phyloP scores from a whole-genome alignment of 2,797 vertebrate species.

The Catamblyrhynchus diadema region DNA sequence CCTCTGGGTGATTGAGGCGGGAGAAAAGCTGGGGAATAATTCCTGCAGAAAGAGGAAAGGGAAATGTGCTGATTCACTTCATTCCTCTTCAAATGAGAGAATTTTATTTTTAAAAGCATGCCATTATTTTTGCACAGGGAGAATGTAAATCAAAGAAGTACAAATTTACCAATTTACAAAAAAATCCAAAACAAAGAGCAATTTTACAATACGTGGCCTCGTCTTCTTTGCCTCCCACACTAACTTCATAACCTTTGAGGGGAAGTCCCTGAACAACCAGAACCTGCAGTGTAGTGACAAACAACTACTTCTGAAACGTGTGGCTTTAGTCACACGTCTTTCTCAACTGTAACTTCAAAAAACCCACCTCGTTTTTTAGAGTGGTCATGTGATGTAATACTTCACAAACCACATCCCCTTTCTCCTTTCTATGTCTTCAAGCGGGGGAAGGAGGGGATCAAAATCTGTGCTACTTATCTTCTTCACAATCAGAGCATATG shows the following conservation, averaged over 20 bases:
- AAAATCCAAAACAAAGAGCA: not conserved
- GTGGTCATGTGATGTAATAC: not conserved
- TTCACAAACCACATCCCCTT: not conserved
- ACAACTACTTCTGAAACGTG: not conserved
- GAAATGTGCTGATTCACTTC: not conserved
- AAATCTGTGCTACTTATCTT: not conserved
- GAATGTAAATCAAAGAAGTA: not conserved
- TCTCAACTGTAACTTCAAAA: not conserved
- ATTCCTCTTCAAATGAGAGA: not conserved
- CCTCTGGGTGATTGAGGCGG: constrained; percentile 95
- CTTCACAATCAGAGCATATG: not conserved
- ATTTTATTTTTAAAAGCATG: not conserved
- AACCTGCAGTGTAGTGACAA: not conserved
- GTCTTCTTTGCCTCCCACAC: not conserved
- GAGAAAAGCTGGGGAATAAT: constrained; percentile 99
- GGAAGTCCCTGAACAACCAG: not conserved
- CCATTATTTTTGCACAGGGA: not conserved
- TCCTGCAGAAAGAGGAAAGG: constrained; percentile 71
- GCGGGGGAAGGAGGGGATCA: not conserved
- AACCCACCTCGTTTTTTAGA: accelerated
- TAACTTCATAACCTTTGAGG: not conserved
- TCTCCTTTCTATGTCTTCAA: not conserved
- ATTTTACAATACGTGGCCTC: not conserved
- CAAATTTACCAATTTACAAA: not conserved
- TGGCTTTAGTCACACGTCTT: not conserved